Evolutionary conservation across 2,113 vertebrate species (phyloP).

Genomic region (Octodon degus): DNA sequence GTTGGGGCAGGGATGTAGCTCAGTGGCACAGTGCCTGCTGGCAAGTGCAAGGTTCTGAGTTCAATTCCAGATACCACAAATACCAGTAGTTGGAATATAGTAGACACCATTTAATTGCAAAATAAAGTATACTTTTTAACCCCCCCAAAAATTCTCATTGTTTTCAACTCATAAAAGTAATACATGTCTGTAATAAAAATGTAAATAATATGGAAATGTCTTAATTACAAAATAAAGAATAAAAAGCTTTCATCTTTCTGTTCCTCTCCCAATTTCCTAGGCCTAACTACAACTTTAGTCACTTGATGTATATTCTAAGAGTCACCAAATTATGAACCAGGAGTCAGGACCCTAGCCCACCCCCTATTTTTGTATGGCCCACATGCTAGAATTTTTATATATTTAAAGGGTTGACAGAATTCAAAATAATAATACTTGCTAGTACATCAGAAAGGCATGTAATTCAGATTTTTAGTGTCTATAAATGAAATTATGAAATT

Average conservation of each 20-base stretch:
- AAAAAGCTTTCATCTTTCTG: background rate
- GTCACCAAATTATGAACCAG: background rate
- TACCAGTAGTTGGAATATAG: no score
- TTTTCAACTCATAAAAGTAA: constrained; percentile 40
- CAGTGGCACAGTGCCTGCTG: no score
- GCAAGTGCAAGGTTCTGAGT: no score
- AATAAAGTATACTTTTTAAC: no score
- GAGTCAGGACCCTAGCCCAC: background rate
- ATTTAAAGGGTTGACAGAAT: constrained; percentile 1
- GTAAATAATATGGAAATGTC: background rate
- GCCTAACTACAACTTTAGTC: background rate
- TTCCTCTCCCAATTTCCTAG: background rate
- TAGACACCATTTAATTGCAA: no score
- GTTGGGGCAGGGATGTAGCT: no score
- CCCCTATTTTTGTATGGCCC: background rate
- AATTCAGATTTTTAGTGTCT: constrained; percentile 5
- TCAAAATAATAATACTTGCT: background rate
- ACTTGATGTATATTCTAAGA: background rate
- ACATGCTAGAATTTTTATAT: background rate
- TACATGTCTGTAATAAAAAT: background rate
- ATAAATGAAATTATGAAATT: constrained; percentile 15
- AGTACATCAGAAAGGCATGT: background rate
- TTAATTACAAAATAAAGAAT: background rate
- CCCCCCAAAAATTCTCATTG: no score
- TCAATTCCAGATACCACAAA: no score